Conservation (phyloP, 2,113 vertebrate genomes). For the Syngnathoides biaculeatus region DNA sequence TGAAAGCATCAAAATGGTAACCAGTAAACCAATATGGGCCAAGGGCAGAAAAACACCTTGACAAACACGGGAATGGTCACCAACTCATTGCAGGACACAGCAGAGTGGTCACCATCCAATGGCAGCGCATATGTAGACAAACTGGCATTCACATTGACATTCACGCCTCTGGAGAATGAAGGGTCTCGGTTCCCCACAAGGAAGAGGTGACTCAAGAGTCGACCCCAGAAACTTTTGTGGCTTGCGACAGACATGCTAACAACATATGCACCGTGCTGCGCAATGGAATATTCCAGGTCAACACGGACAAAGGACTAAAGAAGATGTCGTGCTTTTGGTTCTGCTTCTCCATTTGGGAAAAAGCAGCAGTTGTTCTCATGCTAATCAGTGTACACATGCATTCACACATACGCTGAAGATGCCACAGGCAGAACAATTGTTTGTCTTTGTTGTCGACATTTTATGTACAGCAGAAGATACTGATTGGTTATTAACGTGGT, state of each 20-base stretch:
- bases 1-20: too few species aligned
- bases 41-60: too few species aligned
- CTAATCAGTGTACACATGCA: neutral
- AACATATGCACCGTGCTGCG: too few species aligned
- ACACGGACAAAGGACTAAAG: neutral
- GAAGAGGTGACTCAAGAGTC: too few species aligned
- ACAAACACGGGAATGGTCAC: too few species aligned
- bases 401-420: neutral
- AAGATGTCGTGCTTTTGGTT: neutral
- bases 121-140: neutral
- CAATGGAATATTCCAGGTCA: neutral
- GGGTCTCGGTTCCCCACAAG: neutral
- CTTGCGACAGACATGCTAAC: too few species aligned
- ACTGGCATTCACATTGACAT: too few species aligned
- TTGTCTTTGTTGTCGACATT: neutral
- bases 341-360: neutral
- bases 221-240: neutral
- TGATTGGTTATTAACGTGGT: too few species aligned
- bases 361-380: constrained; percentile 8
- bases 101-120: neutral
- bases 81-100: too few species aligned
- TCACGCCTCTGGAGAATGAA: too few species aligned
- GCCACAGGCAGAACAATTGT: neutral
- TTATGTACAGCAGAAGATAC: neutral
- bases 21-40: too few species aligned